A percentile compares a stretch with the other conserved stretches of the same genome.
These are phyloP conservation scores for Pelusios castaneus DNA, from an alignment of 2,113 vertebrate species.

Conservation along the genomic window DNA sequence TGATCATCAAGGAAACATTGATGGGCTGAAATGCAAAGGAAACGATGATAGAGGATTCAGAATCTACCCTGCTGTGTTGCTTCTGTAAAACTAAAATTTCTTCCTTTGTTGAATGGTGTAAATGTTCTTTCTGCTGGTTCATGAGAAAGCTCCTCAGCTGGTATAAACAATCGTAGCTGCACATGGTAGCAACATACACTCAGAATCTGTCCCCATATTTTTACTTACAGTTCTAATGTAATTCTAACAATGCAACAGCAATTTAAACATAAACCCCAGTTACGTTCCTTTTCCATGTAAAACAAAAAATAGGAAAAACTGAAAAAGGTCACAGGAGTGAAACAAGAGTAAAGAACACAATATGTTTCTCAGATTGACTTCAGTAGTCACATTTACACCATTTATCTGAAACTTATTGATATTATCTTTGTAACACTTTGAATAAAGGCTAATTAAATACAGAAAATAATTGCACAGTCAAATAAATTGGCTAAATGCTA, in stretches of 20 bases:
- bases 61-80: neutral
- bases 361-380: accelerated
- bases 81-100: neutral
- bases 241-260: neutral
- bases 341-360: neutral
- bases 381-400: neutral
- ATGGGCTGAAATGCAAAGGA: neutral
- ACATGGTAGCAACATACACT: neutral
- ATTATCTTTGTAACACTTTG: neutral
- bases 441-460: neutral
- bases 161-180: neutral
- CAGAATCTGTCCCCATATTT: neutral
- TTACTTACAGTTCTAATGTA: neutral
- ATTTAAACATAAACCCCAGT: neutral
- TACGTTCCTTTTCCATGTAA: neutral
- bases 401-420: neutral
- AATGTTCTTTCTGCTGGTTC: neutral
- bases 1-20: neutral
- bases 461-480: neutral
- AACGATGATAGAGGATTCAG: neutral
- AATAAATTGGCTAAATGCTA: accelerated
- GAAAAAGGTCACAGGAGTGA: neutral
- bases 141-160: neutral
- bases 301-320: neutral
- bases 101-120: neutral